Evolutionary conservation across 1,140 invertebrate species (phyloP), one percentile per base, ranked within the genome.

Genomic region (Drosophila insularis): DNA sequence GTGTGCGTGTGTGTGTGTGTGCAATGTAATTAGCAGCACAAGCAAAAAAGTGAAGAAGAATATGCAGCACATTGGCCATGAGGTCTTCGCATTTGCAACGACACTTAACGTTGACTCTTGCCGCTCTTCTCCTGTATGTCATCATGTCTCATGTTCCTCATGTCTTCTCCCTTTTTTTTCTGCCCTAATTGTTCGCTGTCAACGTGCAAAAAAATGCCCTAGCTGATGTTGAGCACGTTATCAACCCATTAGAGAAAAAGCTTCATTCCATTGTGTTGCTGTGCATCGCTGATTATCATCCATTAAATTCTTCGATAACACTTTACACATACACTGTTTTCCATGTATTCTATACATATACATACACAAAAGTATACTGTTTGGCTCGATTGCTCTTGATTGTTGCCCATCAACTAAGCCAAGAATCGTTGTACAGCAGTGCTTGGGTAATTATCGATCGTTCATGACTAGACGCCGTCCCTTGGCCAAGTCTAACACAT

Each of bases 11-110:
- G 59, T 62, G 40, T 60, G 27, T 78, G 55, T 55, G 69, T 66
- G 67, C 78, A 81, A 81, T 78, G 81, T 85, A 86, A 86, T 86
- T 86, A 86, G 81, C 68, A 68, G 21, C 7, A 46, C n/a, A 46
- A 32, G 40, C 13, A 17, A 23, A 62, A 37, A 32, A 63, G 7
- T 8, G 55, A 43, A 13, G 17, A 64, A 43, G 19, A 31, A 40
- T n/a, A 17, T 37, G 31, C 21, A 17, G 4, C 39, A 61, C 59
- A 31, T 46, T 17, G 39, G 31, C 61, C 72, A 71, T 65, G 55
- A 63, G 70, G 14, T 37, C 23, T 53, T 32, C 37, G 39, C 19
- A 19, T 58, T 72, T 76, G 69, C 66, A 76, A 73, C 63, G 70
- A 55, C 72, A 73, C 67, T 68, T 68, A 19, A 31, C 55, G 43